phyloP scores from a whole-genome alignment of 2,888 invertebrate species.

The Caradrina kadenii region DNA sequence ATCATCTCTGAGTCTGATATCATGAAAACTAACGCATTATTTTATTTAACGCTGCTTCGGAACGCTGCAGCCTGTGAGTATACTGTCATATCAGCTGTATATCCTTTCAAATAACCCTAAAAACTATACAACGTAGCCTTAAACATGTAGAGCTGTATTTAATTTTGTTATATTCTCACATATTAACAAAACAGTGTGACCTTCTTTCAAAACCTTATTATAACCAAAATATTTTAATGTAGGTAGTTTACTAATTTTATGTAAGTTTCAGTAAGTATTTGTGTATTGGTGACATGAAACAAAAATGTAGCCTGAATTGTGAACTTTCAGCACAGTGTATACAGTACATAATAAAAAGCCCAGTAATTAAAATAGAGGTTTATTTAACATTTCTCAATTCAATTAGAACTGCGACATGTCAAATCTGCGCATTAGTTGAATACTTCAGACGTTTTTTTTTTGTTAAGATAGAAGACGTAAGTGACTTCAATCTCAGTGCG shows the following conservation, averaged over 20 bases:
- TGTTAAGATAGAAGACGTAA: neutral
- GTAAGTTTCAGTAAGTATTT: slow-evolving; percentile 22
- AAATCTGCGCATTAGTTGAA: slow-evolving; percentile 3
- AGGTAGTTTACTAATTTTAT: slow-evolving; percentile 42
- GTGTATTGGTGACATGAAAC: neutral
- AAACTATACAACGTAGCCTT: neutral
- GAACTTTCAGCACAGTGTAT: slow-evolving; percentile 1
- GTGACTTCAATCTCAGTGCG: neutral
- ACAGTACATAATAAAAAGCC: neutral
- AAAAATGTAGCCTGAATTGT: neutral
- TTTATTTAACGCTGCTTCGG: slow-evolving; percentile 89
- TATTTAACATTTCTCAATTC: neutral
- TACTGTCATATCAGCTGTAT: slow-evolving; percentile 51
- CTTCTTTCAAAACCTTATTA: slow-evolving; percentile 17
- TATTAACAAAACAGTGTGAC: slow-evolving; percentile 33
- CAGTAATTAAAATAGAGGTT: neutral
- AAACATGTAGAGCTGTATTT: slow-evolving; percentile 41
- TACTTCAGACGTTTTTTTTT: neutral
- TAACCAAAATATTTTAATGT: slow-evolving; percentile 12
- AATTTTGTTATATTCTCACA: slow-evolving; percentile 13
- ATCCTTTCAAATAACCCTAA: slow-evolving; percentile 17
- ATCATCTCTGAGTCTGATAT: slow-evolving; percentile 75
- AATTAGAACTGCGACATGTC: slow-evolving; percentile 2
- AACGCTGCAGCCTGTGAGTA: slow-evolving; percentile 89
- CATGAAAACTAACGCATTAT: slow-evolving; percentile 88